Conservation (phyloP, 2,888 invertebrate genomes). For the Acleris emargana region DNA sequence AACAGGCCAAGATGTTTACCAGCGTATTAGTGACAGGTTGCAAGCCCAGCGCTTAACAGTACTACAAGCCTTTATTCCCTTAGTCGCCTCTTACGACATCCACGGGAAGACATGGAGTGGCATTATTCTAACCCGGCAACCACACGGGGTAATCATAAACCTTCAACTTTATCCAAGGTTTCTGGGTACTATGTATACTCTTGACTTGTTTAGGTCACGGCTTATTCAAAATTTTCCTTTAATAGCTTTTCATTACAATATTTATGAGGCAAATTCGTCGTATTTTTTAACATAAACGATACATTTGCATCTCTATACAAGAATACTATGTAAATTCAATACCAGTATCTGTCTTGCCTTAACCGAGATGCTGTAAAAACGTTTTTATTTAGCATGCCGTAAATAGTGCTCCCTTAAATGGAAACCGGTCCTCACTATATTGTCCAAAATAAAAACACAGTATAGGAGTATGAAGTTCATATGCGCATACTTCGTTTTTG, state of each 20-base stretch:
- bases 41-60: too few species aligned
- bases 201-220: background rate
- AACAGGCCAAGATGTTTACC: too few species aligned
- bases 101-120: too few species aligned
- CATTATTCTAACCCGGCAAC: too few species aligned
- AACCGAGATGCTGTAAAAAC: background rate
- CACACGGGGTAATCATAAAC: too few species aligned
- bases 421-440: background rate
- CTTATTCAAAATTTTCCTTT: background rate
- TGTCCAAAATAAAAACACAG: too few species aligned
- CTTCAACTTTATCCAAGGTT: conserved; percentile 7
- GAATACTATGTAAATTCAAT: background rate
- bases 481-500: too few species aligned
- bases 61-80: too few species aligned
- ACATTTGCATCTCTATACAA: background rate
- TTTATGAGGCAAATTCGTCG: background rate
- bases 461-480: too few species aligned
- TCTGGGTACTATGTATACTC: background rate
- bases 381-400: background rate
- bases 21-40: too few species aligned
- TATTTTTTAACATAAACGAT: background rate
- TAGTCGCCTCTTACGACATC: too few species aligned
- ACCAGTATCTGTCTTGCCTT: background rate
- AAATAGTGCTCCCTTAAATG: background rate
- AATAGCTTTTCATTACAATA: background rate